These are phyloP conservation scores for Ceratina japonica DNA, from an alignment of 1,140 invertebrate species.

Conservation along the genomic window DNA sequence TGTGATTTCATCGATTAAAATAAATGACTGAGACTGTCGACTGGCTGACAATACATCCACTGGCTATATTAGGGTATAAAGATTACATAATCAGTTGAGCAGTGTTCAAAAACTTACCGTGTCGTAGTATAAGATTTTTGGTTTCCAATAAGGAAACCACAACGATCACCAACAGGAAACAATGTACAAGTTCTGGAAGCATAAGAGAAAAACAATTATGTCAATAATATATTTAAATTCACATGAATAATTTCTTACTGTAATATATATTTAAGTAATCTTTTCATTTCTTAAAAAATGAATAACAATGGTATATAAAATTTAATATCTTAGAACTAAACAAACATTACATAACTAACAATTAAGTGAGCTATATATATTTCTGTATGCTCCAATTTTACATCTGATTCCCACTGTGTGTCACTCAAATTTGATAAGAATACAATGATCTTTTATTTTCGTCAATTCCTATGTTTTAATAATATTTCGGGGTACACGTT, in stretches of 20 bases:
- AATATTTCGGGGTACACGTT: neutral
- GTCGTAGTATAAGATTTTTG: slow-evolving; percentile 67
- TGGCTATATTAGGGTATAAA: no score
- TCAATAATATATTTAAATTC: neutral
- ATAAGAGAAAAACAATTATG: slow-evolving; percentile 5
- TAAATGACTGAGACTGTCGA: neutral
- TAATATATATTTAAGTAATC: neutral
- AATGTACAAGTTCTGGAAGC: slow-evolving; percentile 48
- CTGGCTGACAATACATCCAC: neutral
- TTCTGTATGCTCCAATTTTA: neutral
- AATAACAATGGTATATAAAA: neutral
- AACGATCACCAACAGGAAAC: slow-evolving; percentile 67
- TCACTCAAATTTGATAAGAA: neutral
- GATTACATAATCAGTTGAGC: neutral
- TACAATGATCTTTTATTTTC: neutral
- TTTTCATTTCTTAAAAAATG: neutral
- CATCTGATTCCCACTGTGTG: neutral
- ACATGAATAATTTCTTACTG: neutral
- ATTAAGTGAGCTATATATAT: neutral
- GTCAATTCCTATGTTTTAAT: neutral
- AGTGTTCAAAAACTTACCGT: slow-evolving; percentile 66
- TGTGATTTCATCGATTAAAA: neutral
- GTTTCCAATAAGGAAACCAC: slow-evolving; percentile 71
- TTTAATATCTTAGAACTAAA: no score
- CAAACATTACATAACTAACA: neutral